Conservation (phyloP, 2,113 vertebrate genomes). For the Anseranas semipalmata region DNA sequence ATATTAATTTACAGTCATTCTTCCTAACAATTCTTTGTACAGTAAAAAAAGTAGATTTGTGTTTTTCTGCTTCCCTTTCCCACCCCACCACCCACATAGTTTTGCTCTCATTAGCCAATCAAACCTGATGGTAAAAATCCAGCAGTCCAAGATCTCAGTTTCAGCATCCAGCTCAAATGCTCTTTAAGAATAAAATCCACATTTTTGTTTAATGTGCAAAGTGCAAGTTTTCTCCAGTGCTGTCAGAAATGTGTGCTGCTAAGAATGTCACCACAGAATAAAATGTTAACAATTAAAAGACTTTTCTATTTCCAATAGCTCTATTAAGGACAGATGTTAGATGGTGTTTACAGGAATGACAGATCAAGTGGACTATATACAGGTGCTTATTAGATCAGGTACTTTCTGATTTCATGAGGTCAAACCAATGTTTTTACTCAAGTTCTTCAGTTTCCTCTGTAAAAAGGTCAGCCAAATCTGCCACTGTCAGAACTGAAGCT, state of each 20-base stretch:
- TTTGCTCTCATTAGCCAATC: conserved; percentile 3
- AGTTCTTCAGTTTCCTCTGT: conserved; percentile 89
- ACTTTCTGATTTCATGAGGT: background rate
- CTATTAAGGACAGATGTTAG: background rate
- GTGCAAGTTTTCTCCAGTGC: conserved; percentile 64
- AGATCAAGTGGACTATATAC: background rate
- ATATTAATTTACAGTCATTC: conserved; percentile 52
- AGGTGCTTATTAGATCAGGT: background rate
- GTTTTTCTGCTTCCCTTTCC: conserved; percentile 28
- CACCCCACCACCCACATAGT: background rate
- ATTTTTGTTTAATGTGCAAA: conserved; percentile 61
- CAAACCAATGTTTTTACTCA: conserved; percentile 74
- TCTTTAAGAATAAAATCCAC: conserved; percentile 70
- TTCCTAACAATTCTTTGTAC: conserved; percentile 49
- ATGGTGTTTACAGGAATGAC: conserved; percentile 31
- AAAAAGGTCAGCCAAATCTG: conserved; percentile 94
- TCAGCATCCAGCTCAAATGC: conserved; percentile 5
- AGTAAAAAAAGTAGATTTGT: conserved; percentile 50
- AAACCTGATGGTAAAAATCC: conserved; percentile 13
- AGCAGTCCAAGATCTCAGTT: background rate
- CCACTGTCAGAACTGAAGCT: conserved; percentile 92
- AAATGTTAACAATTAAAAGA: conserved; percentile 24
- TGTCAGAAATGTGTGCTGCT: conserved; percentile 38
- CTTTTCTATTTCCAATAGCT: background rate
- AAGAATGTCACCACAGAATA: conserved; percentile 15